These are phyloP conservation scores for Teleogryllus oceanicus DNA, from an alignment of 2,888 invertebrate species.

Conservation along the genomic window DNA sequence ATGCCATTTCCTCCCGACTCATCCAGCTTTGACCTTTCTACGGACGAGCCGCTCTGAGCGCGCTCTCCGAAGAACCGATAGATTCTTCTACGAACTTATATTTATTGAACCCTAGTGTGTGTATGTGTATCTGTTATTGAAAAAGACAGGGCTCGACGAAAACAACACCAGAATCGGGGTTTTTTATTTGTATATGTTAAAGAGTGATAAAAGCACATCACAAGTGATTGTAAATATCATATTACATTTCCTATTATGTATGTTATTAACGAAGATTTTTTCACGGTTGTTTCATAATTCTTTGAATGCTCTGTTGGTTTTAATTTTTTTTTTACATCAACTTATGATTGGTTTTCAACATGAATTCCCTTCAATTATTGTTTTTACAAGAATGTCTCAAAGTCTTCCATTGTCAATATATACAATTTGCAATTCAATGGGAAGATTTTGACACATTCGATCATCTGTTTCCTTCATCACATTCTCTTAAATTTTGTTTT, in stretches of 20 bases:
- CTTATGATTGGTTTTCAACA: neutral
- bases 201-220: neutral
- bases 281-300: neutral
- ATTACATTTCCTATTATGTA: slow-evolving; percentile 9
- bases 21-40: neutral
- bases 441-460: neutral
- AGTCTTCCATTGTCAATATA: too few species aligned
- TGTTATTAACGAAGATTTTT: slow-evolving; percentile 19
- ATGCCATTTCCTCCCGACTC: neutral
- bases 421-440: neutral
- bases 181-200: neutral
- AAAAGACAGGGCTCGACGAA: slow-evolving; percentile 2
- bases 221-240: slow-evolving; percentile 20
- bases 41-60: neutral
- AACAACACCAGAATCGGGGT: slow-evolving; percentile 6
- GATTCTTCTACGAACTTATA: slow-evolving; percentile 18
- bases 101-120: slow-evolving; percentile 20
- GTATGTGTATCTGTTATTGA: neutral
- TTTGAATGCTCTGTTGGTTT: neutral
- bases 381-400: too few species aligned
- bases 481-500: neutral
- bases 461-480: neutral
- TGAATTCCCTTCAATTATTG: too few species aligned
- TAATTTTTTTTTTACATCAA: neutral
- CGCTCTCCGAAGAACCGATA: neutral